Base-by-base conservation (phyloP, 1,140 invertebrate species). In the Macrobrachium nipponense region DNA sequence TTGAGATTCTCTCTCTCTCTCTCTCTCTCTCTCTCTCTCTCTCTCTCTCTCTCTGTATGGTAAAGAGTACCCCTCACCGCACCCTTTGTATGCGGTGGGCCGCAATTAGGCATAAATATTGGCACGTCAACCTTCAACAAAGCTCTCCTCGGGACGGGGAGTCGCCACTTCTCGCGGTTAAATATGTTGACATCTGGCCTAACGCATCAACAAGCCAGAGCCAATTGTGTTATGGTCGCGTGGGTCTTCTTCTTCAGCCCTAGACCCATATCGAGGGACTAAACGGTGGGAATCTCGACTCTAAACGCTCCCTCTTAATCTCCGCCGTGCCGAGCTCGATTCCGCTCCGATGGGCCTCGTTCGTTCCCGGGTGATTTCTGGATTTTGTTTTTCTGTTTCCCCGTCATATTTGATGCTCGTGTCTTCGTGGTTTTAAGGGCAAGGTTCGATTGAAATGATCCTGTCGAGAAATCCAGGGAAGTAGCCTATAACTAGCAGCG, bases 101-200 rank as follows among this genome's bases (percentile, higher is more conserved):
- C 81, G 61, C 81, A 83, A 83, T 83, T 83, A 83, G 82, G 73
- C 82, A 83, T 83, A 83, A 83, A 83, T 83, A 83, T 83, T 77
- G 82, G 73, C 82, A 77, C 82, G 82, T 83, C 82, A 83, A 73
- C 18, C 51, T 36, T 7, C 60, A 15, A 83, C 82, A 83, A 83
- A 77, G 82, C 43, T 60, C 72, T 77, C 60, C 61, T 23, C 51
- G 66, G 82, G 60, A 36, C 17, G 27, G 51, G 27, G 27, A 14
- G 59, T 73, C 59, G 73, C 82, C 73, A 66, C n/a, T 66, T 66
- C 72, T 64, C 36, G 60, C 82, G 60, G 44, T 73, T 83, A 83
- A 83, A 83, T 83, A 83, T 83, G 82, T 83, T 83, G 82, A 83
- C 82, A 83, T 83, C 82, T 83, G 82, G 82, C 82, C 72, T 77